Evolutionary conservation across 2,888 invertebrate species (phyloP).

Genomic region (Apotomis betuletana): DNA sequence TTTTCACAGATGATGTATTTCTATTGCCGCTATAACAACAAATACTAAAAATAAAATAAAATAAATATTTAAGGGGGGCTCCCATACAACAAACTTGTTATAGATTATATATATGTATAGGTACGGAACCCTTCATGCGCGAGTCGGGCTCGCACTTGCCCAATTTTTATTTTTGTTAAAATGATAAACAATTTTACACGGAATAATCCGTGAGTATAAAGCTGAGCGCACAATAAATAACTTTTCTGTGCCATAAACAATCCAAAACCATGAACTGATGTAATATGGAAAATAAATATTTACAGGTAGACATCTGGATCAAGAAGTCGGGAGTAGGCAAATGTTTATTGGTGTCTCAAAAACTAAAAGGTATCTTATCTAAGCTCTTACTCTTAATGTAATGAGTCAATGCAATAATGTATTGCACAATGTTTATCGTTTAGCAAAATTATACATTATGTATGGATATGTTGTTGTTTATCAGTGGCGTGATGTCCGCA

Average conservation of each 20-base stretch:
- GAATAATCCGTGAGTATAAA: neutral
- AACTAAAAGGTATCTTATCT: constrained; percentile 23
- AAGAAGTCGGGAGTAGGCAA: constrained; percentile 26
- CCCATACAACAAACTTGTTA: too few relatives aligned
- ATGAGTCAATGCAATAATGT: constrained; percentile 22
- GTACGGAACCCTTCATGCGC: too few relatives aligned
- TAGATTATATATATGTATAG: too few relatives aligned
- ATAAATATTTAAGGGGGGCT: too few relatives aligned
- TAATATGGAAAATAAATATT: constrained; percentile 33
- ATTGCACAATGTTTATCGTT: constrained; percentile 13
- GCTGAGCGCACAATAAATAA: neutral
- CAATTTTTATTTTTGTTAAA: too few relatives aligned
- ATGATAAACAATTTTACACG: neutral
- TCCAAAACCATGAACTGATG: constrained; percentile 1
- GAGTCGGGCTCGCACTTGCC: too few relatives aligned
- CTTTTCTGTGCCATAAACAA: constrained; percentile 5
- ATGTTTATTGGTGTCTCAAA: constrained; percentile 20
- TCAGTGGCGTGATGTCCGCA: neutral
- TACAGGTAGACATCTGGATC: constrained; percentile 36
- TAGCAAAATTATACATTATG: constrained; percentile 3
- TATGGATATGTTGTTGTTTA: neutral
- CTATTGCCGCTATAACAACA: too few relatives aligned
- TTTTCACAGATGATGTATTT: too few relatives aligned
- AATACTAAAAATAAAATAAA: too few relatives aligned
- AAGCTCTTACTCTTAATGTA: constrained; percentile 6